Evolutionary conservation across 2,797 vertebrate genomes (phyloP).

Genomic region (Alauda arvensis): DNA sequence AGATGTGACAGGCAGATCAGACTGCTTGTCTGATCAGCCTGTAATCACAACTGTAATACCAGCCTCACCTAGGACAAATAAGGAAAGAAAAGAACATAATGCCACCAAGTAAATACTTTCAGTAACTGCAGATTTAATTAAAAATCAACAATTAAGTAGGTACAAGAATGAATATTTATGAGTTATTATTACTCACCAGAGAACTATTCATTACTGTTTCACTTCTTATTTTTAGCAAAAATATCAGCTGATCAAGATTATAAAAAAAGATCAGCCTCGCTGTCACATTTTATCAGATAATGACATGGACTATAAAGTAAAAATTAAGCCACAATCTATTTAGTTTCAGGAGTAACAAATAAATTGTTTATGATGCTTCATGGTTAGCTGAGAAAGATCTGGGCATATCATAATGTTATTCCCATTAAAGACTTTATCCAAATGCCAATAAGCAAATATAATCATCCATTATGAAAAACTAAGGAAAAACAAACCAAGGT

Average conservation of each 20-base stretch:
- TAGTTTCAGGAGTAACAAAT: conserved; percentile 33
- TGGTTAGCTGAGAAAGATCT: conserved; percentile 21
- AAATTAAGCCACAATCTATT: conserved; percentile 38
- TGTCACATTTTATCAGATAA: conserved; percentile 42
- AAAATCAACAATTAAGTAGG: conserved; percentile 19
- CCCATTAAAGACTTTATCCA: conserved; percentile 31
- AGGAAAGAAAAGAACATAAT: not conserved
- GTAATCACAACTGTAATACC: not conserved
- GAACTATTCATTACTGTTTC: not conserved
- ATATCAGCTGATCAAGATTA: conserved; percentile 39
- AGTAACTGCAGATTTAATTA: conserved; percentile 30
- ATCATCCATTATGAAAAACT: conserved; percentile 13
- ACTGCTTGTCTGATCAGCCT: not conserved
- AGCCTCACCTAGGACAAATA: conserved; percentile 5
- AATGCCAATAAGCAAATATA: not conserved
- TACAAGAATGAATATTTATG: conserved; percentile 26
- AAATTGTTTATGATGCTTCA: conserved; percentile 31
- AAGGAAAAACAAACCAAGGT: not conserved
- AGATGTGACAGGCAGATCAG: conserved; percentile 6
- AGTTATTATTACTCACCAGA: conserved; percentile 13
- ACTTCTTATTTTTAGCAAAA: conserved; percentile 35
- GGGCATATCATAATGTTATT: conserved; percentile 11
- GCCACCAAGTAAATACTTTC: conserved; percentile 13
- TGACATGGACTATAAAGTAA: conserved; percentile 37
- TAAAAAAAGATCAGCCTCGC: not conserved